Evolutionary conservation across 2,888 invertebrate species (phyloP).

Genomic region (Agrypnus murinus): DNA sequence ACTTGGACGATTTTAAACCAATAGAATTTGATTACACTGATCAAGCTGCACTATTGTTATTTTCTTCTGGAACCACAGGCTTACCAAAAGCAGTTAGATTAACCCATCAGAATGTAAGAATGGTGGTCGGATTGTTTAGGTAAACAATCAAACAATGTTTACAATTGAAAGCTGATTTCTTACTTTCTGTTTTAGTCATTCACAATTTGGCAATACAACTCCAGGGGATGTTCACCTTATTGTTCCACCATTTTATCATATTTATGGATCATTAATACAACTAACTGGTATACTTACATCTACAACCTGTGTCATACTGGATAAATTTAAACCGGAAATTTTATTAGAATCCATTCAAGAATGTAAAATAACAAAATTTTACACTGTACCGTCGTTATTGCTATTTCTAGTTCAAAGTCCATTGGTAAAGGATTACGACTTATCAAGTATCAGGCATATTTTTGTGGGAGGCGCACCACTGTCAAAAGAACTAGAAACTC

Average conservation of each 20-base stretch:
- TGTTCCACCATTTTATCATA: constrained; percentile 84
- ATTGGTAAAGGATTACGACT: constrained; percentile 80
- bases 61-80: constrained; percentile 88
- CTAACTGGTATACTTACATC: constrained; percentile 70
- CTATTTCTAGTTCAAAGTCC: constrained; percentile 87
- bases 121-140: background rate
- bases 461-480: constrained; percentile 86
- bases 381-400: constrained; percentile 71
- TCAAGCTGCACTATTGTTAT: constrained; percentile 79
- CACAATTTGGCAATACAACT: background rate
- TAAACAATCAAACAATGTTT: background rate
- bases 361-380: constrained; percentile 59
- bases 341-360: constrained; percentile 75
- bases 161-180: no score
- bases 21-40: constrained; percentile 71
- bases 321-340: constrained; percentile 80
- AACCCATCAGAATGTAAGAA: constrained; percentile 77
- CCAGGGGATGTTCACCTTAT: constrained; percentile 71
- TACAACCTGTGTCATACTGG: constrained; percentile 72
- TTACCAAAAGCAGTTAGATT: constrained; percentile 85
- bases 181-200: constrained; percentile 8
- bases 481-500: constrained; percentile 74
- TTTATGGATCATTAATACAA: constrained; percentile 81
- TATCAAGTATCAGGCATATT: constrained; percentile 78
- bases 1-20: no score